Percentiles rank a stretch among this genome's conserved stretches.
Evolutionary conservation across 92 coral and sea anemone genomes (phyloP).

Genomic region (Bergia sp.): DNA sequence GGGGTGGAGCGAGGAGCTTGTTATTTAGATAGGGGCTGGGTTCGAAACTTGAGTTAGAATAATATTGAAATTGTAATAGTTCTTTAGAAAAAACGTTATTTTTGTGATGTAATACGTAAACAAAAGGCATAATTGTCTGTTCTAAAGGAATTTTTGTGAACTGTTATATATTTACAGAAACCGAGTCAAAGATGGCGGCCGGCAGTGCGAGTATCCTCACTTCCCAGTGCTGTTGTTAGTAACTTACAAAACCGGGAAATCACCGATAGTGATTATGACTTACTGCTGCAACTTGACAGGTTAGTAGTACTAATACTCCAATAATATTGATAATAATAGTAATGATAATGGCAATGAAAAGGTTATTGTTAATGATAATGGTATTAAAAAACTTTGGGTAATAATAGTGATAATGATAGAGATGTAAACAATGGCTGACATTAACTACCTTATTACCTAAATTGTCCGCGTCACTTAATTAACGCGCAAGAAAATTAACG

Average conservation of each 20-base stretch:
- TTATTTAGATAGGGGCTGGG: too few relatives aligned
- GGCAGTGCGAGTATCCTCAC: slow-evolving; percentile 73
- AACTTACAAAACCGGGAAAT: slow-evolving; percentile 86
- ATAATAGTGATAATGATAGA: background rate
- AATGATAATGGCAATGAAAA: background rate
- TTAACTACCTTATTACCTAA: too few relatives aligned
- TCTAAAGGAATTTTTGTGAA: background rate
- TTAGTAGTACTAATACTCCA: background rate
- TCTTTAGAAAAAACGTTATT: background rate
- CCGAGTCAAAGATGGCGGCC: slow-evolving; percentile 97
- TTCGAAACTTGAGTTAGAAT: too few relatives aligned
- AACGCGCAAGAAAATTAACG: too few relatives aligned
- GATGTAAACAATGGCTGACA: too few relatives aligned
- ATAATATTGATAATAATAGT: background rate
- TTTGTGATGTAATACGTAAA: background rate
- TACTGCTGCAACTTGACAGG: slow-evolving; percentile 98
- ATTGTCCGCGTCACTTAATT: too few relatives aligned
- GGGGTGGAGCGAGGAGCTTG: too few relatives aligned
- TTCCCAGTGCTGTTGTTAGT: slow-evolving; percentile 87
- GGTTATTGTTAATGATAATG: background rate
- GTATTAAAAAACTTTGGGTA: background rate
- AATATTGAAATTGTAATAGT: too few relatives aligned
- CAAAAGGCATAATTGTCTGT: background rate
- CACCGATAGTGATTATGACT: slow-evolving; percentile 88
- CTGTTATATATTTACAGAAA: slow-evolving; percentile 54